Evolutionary conservation across 2,113 vertebrate genomes (phyloP).

Genomic region (Pica pica): DNA sequence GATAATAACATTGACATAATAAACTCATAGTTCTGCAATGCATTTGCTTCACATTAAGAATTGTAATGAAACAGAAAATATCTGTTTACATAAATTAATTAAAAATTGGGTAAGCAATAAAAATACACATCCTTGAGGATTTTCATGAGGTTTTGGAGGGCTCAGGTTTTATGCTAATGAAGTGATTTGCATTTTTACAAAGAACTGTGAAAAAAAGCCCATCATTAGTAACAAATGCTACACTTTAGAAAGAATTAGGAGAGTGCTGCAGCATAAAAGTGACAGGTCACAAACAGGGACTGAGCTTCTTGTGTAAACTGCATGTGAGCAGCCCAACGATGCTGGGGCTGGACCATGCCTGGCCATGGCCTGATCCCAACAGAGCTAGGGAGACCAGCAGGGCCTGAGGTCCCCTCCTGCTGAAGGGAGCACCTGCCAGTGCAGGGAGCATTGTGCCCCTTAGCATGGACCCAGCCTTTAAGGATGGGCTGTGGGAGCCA

Average conservation of each 20-base stretch:
- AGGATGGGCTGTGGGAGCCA: background rate
- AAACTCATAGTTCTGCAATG: background rate
- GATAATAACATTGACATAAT: background rate
- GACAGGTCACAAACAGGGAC: background rate
- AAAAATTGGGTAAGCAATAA: background rate
- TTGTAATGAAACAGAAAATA: background rate
- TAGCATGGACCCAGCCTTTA: accelerated
- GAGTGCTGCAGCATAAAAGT: background rate
- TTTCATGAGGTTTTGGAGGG: background rate
- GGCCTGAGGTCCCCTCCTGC: background rate
- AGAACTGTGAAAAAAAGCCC: background rate
- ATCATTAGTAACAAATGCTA: accelerated
- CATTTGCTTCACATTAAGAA: background rate
- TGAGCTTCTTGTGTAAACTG: background rate
- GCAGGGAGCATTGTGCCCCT: background rate
- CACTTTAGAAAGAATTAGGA: background rate
- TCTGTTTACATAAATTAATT: background rate
- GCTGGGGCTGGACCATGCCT: background rate
- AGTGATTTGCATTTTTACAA: background rate
- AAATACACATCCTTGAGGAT: background rate
- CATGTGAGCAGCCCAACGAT: accelerated
- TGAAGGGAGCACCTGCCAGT: background rate
- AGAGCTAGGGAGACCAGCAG: accelerated
- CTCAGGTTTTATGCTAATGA: background rate
- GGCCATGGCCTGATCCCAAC: background rate